Conservation (phyloP, 1,140 invertebrate species). For the Muscidifurax raptorellus region DNA sequence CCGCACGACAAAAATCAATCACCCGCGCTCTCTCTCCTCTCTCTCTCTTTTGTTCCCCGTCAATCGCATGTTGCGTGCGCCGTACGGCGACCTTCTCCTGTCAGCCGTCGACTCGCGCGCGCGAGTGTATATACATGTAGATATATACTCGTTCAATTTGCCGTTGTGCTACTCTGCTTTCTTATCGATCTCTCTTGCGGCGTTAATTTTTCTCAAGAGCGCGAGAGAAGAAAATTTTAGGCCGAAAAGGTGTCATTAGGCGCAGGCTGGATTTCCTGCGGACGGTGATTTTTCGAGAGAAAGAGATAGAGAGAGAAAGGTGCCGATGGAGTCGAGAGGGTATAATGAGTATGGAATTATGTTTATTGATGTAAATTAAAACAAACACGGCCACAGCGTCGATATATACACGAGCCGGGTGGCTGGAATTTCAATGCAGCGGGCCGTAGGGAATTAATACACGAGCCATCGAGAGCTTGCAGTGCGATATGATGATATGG, state of each 20-base stretch:
- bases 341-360: constrained; percentile 44
- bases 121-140: neutral
- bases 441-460: constrained; percentile 25
- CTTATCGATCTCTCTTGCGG: constrained; percentile 37
- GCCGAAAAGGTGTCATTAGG: neutral
- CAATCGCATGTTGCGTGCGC: constrained; percentile 28
- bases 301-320: too few species aligned
- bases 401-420: neutral
- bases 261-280: neutral
- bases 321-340: neutral
- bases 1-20: constrained; percentile 76
- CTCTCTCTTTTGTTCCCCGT: constrained; percentile 43
- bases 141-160: constrained; percentile 19
- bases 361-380: constrained; percentile 52
- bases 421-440: constrained; percentile 36
- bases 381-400: constrained; percentile 23
- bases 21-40: constrained; percentile 59
- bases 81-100: constrained; percentile 32
- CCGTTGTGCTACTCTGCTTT: constrained; percentile 48
- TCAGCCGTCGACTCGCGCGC: constrained; percentile 43
- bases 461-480: neutral
- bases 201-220: neutral
- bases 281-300: constrained; percentile 4
- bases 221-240: neutral
- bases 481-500: neutral